Base-by-base conservation (phyloP, 2,888 invertebrate genomes). In the Heliconius ethilla region DNA sequence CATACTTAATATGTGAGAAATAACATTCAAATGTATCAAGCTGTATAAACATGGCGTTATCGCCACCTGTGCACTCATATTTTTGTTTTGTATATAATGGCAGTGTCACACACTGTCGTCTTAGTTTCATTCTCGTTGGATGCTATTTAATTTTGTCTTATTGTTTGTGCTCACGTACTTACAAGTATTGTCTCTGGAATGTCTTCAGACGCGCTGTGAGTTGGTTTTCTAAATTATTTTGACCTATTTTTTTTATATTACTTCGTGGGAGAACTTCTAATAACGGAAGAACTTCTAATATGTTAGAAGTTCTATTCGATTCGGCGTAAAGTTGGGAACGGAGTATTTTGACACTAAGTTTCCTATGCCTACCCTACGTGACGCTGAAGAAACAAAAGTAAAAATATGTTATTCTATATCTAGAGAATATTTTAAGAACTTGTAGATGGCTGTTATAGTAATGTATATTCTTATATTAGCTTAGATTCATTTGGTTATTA, bases 11-110 rank as follows among this genome's bases (percentile, higher is more conserved):
- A 51, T 37, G 10, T 59, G 73, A 65, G 65, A 76, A 70, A 76
- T 67, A 62, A 18, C 27, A 11, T n/a, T 25, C 66, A 67, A 29
- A 77, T 45, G 62, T 73, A n/a, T 62, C 25, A 29, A 62, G n/a
- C 75, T 78, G 77, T 76, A 80, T 76, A 80, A 80, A 80, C 74
- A 78, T 76, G 67, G 15, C 74, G 72, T 79, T 75, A 79, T 80
- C 79, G 59, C 77, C 80, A 80, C 77, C 79, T 80, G 80, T 70
- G 55, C 77, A 77, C 75, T 79, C 76, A 69, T n/a, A 77, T 65
- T 74, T 65, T 62, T 59, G 73, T 76, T 75, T 77, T 75, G 72
- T 75, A 66, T 70, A 78, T 67, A 69, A 79, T 55, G 69, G 65
- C 51, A 45, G 75, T 70, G 77, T 73, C 66, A 69, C 40, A 69